Evolutionary conservation across 2,113 vertebrate genomes (phyloP).

Genomic region (Anolis sagrei): DNA sequence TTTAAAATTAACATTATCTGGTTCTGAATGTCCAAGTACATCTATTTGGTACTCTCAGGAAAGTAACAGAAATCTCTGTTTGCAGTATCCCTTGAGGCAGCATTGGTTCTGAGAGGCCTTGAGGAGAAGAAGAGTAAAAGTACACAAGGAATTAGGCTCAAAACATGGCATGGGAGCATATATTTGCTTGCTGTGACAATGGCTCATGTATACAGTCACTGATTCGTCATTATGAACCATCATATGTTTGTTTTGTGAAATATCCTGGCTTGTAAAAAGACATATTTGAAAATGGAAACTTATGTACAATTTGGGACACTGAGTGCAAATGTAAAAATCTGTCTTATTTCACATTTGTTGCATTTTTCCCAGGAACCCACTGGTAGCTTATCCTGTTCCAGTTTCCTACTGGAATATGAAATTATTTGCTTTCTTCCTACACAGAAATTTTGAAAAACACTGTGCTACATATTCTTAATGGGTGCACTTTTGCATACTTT

Average conservation of each 20-base stretch:
- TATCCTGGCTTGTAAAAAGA: conserved; percentile 4
- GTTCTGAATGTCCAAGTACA: neutral
- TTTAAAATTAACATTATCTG: too few species aligned
- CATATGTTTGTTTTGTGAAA: neutral
- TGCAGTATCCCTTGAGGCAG: neutral
- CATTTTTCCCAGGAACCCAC: neutral
- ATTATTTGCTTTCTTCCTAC: neutral
- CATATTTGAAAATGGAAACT: conserved; percentile 1
- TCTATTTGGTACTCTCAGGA: conserved; percentile 2
- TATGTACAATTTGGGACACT: neutral
- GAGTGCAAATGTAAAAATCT: neutral
- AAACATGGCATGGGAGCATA: too few species aligned
- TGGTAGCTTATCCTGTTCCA: neutral
- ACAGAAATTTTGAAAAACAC: neutral
- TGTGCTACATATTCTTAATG: too few species aligned
- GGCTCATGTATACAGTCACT: neutral
- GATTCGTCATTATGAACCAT: conserved; percentile 6
- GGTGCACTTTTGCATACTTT: neutral
- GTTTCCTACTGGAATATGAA: neutral
- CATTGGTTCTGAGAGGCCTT: too few species aligned
- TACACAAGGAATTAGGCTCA: neutral
- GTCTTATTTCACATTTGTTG: neutral
- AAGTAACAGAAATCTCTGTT: neutral
- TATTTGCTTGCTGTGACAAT: neutral
- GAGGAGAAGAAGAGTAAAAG: conserved; percentile 33